These are phyloP conservation scores for Brachymystax lenok DNA, from an alignment of 2,797 vertebrate genomes.

Conservation along the genomic window DNA sequence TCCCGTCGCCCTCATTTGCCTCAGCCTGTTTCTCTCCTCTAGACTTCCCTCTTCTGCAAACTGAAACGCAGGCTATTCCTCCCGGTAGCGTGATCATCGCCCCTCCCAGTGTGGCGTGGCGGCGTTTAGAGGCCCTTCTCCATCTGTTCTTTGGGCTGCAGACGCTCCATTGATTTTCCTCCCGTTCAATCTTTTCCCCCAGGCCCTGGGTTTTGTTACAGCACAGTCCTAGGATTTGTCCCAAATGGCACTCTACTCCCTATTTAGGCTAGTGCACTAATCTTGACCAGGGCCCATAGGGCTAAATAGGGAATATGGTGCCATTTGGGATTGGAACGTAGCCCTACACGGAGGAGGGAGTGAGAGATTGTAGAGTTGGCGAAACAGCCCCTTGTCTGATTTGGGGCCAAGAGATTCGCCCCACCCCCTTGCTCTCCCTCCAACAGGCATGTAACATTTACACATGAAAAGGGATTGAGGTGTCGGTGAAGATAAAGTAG, in stretches of 20 bases:
- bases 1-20: background rate
- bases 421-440: background rate
- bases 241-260: background rate
- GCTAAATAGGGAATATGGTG: no score
- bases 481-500: conserved; percentile 32
- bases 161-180: conserved; percentile 49
- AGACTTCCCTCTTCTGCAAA: background rate
- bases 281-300: no score
- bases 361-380: background rate
- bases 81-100: conserved; percentile 15
- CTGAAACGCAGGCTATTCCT: conserved; percentile 23
- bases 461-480: conserved; percentile 1
- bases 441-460: background rate
- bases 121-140: conserved; percentile 32
- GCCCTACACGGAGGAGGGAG: background rate
- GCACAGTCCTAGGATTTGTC: background rate
- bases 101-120: background rate
- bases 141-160: conserved; percentile 57
- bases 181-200: conserved; percentile 36
- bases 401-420: conserved; percentile 22
- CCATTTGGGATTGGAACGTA: no score
- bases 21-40: background rate
- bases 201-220: conserved; percentile 21
- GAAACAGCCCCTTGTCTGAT: background rate
- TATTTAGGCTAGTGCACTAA: background rate